phyloP scores from a whole-genome alignment of 2,113 vertebrate species.

The Propithecus coquereli region DNA sequence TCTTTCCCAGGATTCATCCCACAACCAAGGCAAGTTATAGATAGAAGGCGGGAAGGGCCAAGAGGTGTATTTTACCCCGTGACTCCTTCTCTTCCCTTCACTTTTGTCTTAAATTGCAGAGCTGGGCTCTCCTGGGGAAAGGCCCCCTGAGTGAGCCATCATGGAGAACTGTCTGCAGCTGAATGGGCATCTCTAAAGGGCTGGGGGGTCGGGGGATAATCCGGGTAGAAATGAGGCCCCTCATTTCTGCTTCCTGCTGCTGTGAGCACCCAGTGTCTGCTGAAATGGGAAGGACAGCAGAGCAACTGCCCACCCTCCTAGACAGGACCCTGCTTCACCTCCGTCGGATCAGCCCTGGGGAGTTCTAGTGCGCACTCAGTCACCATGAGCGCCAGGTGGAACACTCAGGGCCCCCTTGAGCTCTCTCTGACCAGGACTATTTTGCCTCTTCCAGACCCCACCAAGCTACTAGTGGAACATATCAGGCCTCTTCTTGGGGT shows the following conservation, averaged over 20 bases:
- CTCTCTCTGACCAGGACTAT: background rate
- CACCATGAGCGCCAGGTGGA: background rate
- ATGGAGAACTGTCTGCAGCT: background rate
- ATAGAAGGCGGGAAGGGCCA: background rate
- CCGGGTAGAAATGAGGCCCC: background rate
- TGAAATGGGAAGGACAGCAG: background rate
- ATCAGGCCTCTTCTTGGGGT: background rate
- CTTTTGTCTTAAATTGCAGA: background rate
- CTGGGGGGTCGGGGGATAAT: background rate
- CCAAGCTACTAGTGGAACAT: background rate
- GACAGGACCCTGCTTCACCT: too few relatives aligned
- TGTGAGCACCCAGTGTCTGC: background rate
- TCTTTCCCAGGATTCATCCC: background rate
- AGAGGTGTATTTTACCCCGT: fast-evolving
- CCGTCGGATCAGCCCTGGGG: background rate
- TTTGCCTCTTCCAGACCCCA: background rate
- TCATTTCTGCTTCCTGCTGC: background rate
- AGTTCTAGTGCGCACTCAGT: background rate
- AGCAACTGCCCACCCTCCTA: background rate
- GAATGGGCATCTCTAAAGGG: background rate
- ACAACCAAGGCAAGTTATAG: background rate
- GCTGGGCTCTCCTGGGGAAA: background rate
- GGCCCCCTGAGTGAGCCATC: background rate
- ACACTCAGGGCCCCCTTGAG: fast-evolving
- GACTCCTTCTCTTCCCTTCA: background rate